These are phyloP conservation scores for Antigone vipio DNA, from an alignment of 2,113 vertebrate genomes.

Conservation along the genomic window DNA sequence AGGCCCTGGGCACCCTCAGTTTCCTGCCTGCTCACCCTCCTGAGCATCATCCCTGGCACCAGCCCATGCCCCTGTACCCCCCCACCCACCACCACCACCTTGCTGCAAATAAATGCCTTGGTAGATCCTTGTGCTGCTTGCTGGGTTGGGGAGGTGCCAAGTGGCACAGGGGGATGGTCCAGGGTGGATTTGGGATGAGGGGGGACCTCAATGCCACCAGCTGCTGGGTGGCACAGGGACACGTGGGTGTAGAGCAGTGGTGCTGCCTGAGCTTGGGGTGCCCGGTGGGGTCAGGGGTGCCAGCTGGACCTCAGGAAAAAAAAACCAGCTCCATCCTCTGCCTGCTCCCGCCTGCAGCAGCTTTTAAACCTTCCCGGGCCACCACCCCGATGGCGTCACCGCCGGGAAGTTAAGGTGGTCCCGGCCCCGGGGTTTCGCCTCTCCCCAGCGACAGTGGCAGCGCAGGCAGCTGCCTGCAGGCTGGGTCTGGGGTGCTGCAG, in stretches of 20 bases:
- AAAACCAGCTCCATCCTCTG: background rate
- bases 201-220: background rate
- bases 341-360: background rate
- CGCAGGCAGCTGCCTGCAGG: too few relatives aligned
- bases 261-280: background rate
- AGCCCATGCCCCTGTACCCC: background rate
- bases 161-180: background rate
- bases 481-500: too few relatives aligned
- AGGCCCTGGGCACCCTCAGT: background rate
- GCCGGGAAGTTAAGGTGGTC: background rate
- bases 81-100: too few relatives aligned
- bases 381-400: background rate
- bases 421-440: background rate
- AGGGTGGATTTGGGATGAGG: background rate
- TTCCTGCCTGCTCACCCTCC: background rate
- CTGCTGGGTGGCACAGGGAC: background rate
- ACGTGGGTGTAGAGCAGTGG: background rate
- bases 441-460: too few relatives aligned
- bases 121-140: background rate
- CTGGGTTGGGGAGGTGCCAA: background rate
- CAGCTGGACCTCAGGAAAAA: background rate
- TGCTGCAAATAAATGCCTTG: background rate
- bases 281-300: background rate
- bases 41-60: background rate
- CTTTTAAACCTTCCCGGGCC: background rate